Evolutionary conservation across 2,113 vertebrate species (phyloP).

Genomic region (Mustela lutreola): DNA sequence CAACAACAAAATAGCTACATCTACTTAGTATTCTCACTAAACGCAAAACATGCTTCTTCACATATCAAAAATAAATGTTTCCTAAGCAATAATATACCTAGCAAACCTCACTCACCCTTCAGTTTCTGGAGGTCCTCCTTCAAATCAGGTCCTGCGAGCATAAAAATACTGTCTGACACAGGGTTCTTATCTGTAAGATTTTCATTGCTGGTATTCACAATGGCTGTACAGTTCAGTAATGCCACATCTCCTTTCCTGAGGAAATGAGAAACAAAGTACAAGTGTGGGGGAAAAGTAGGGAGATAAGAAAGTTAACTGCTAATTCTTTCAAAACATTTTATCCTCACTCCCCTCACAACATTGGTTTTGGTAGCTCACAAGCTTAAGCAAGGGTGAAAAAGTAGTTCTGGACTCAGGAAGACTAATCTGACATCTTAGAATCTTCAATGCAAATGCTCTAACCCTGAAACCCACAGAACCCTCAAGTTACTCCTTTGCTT

Average conservation of each 20-base stretch:
- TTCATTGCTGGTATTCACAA: conserved; percentile 98
- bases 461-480: background rate
- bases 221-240: conserved; percentile 95
- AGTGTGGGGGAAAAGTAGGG: background rate
- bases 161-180: conserved; percentile 94
- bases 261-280: conserved; percentile 43
- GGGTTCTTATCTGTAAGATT: conserved; percentile 96
- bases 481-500: background rate
- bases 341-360: background rate
- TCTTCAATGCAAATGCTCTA: background rate
- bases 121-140: conserved; percentile 96
- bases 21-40: background rate
- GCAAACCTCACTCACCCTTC: conserved; percentile 90
- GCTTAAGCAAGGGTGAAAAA: background rate
- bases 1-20: background rate
- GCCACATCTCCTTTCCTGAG: conserved; percentile 94
- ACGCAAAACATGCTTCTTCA: background rate
- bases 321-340: conserved; percentile 25
- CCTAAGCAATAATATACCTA: background rate
- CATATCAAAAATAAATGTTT: background rate
- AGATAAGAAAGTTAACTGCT: background rate
- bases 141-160: conserved; percentile 94
- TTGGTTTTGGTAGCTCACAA: background rate
- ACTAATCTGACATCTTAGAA: background rate
- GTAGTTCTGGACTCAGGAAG: background rate